Percentiles rank a stretch among this genome's conserved stretches.
Conservation (phyloP, 2,797 vertebrate genomes). For the Triplophysa yarkandensis region DNA sequence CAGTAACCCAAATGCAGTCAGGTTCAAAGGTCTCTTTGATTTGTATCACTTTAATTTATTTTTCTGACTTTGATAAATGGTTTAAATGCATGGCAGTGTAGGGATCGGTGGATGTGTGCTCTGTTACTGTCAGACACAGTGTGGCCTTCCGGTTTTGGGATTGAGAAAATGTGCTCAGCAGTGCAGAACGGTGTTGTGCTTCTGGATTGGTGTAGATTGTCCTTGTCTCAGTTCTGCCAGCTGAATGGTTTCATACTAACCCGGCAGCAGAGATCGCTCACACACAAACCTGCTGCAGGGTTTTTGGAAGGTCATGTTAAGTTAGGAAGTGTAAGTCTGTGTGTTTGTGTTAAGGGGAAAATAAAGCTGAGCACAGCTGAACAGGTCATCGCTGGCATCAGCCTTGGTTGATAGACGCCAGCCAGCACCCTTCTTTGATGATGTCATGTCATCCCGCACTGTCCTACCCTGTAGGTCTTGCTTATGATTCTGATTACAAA, state of each 20-base stretch:
- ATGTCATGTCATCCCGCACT: neutral
- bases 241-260: neutral
- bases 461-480: neutral
- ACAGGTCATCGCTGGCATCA: neutral
- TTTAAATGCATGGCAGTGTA: neutral
- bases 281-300: neutral
- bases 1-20: neutral
- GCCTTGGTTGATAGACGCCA: neutral
- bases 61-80: neutral
- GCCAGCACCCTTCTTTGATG: slow-evolving; percentile 2
- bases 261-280: neutral
- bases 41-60: neutral
- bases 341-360: slow-evolving; percentile 1
- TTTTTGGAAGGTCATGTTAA: slow-evolving; percentile 15
- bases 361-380: slow-evolving; percentile 4
- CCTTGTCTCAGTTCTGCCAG: slow-evolving; percentile 18
- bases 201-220: neutral
- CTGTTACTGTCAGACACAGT: neutral
- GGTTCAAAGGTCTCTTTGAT: neutral
- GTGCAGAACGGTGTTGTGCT: neutral
- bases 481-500: neutral
- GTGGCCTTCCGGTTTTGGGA: neutral
- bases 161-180: neutral
- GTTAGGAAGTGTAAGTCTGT: neutral
- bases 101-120: neutral